Evolutionary conservation across 1,140 invertebrate species (phyloP), one percentile per base, ranked within the genome.

Genomic region (Euura lappo): DNA sequence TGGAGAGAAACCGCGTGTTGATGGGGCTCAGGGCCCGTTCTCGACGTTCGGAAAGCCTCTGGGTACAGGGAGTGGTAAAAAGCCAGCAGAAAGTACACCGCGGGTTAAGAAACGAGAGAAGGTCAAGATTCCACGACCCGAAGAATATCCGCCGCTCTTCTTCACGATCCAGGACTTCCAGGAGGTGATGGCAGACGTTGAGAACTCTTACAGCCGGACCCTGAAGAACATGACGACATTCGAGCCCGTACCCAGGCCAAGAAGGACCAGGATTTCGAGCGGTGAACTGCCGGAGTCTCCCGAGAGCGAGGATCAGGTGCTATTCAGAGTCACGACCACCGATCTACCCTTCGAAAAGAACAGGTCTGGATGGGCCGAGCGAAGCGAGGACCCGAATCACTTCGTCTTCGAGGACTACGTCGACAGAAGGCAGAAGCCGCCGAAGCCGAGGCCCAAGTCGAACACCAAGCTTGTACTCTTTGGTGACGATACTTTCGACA

Each of bases 111-210:
- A 7, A 2, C 11, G 42, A 10, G 44, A 68, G 7, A 68, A 71
- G 67, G 66, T 51, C 51, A 65, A 71, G 42, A 65, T 73, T 72
- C 44, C 46, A 45, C 2, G 71, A 77, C 46, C 67, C 2, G 74
- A 80, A 7, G 75, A 76, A 44, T 81, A 80, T 72, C 79, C 80
- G 13, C 70, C 86, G 2, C 46, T 87, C 6, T 81, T 82, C 43
- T 87, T 88, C 64, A 88, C 85, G 0, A 71, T 81, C 6, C 75
- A 80, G 68, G 85, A 88, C 68, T 86, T 84, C 47, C 74, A 87
- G n/a, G 75, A 79, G 4, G 85, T 87, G 0, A 83, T 87, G 79
- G 70, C 76, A 0, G 73, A 78, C 46, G 51, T 76, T 67, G 68
- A 45, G 43, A 51, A 11, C 65, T 44, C 44, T 45, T 70, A 65